phyloP scores from a whole-genome alignment of 2,113 vertebrate genomes.

The Hiodon alosoides region DNA sequence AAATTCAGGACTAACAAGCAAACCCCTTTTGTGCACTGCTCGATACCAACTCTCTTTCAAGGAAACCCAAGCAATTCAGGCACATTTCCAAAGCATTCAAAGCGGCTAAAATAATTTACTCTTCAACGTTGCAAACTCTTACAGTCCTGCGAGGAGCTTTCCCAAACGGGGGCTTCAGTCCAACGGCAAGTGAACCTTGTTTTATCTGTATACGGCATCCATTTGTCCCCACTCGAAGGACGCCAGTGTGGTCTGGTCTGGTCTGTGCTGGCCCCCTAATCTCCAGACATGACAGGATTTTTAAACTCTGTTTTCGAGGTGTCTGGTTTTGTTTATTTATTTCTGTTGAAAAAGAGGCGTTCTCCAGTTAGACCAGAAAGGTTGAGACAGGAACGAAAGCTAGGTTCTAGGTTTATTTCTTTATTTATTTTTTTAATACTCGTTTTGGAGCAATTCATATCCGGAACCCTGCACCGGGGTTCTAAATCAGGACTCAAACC shows the following conservation, averaged over 20 bases:
- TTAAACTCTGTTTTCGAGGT: slow-evolving; percentile 21
- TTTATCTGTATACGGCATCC: too few relatives aligned
- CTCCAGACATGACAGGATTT: slow-evolving; percentile 49
- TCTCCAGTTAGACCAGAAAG: slow-evolving; percentile 29
- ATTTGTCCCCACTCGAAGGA: too few relatives aligned
- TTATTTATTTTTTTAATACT: not conserved
- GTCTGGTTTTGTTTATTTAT: too few relatives aligned
- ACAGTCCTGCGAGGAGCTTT: not conserved
- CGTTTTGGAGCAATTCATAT: too few relatives aligned
- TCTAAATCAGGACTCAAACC: too few relatives aligned
- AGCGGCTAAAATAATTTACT: not conserved
- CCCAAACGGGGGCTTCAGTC: not conserved
- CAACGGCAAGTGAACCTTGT: not conserved
- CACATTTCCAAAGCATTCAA: slow-evolving; percentile 6
- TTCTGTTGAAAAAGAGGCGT: too few relatives aligned
- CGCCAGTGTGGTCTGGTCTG: not conserved
- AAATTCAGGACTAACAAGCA: slow-evolving; percentile 15
- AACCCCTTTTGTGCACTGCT: not conserved
- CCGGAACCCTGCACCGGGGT: too few relatives aligned
- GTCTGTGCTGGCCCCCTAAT: slow-evolving; percentile 51
- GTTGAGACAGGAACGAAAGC: slow-evolving; percentile 40
- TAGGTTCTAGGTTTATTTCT: slow-evolving; percentile 34
- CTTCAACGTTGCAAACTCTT: too few relatives aligned
- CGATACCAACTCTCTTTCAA: slow-evolving; percentile 7
- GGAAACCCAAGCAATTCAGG: not conserved